Base-by-base conservation (phyloP, 2,113 vertebrate species). In the Malaclemys terrapin region DNA sequence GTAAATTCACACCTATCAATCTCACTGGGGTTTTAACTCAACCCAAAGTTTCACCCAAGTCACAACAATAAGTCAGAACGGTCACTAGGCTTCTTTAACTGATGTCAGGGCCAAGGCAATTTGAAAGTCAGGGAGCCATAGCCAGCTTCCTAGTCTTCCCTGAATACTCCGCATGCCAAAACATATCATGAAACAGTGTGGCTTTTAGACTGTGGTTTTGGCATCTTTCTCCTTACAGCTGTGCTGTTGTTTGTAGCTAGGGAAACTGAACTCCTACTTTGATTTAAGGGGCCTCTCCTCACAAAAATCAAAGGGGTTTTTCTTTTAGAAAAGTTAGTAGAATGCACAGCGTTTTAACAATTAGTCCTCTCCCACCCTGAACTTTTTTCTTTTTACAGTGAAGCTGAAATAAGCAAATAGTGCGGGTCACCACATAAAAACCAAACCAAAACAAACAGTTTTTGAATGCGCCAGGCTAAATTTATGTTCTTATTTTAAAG, bases 151-250 rank as follows among this genome's bases (percentile, higher is more conserved):
- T 20, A 89, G 50, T 65, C 69, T 29, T 85, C 65, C 53, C 78
- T 35, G n/a, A n/a, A 52, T 35, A 0, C 1, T 19, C 88, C 8
- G 7, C 0, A 1, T 8, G 19, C 12, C 80, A 87, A 29, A 78
- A 62, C 11, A 75, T 10, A 20, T 87, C 89, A 62, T 42, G 25
- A 38, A 72, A 35, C n/a, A 93, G 69, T 27, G 2, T 1, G 85
- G 29, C 14, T 62, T 93, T 87, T 90, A 93, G n/a, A 93, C 53
- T 9, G 52, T 82, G 45, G 54, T 89, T 95, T 88, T 80, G 45
- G 42, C 22, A 89, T 17, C 81, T 38, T n/a, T 90, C 82, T 84
- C 49, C 27, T 93, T 38, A 49, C 31, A 80, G 24, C 45, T 27
- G 38, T 45, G 42, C 72, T n/a, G 24, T 31, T 53, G n/a, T 59